Base-by-base conservation (phyloP, 2,888 invertebrate species). In the Linnaemya vulpina region DNA sequence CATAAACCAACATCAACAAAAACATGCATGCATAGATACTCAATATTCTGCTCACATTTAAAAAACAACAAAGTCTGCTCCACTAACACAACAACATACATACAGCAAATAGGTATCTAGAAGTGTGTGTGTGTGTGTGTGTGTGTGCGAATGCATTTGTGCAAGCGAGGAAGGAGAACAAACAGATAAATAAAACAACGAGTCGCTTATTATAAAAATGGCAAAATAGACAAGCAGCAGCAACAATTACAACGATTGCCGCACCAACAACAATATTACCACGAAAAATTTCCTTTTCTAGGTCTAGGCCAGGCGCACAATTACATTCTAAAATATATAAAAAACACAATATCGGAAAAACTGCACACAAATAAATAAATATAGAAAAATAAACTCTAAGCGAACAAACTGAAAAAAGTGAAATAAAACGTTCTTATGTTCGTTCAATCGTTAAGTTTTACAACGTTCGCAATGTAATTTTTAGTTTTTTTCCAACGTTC, bases 301-400 rank as follows among this genome's bases (percentile, higher is more conserved):
- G 91, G 91, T 92, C 91, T 91, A 92, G 91, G 91, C 91, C 91
- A 91, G 89, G 89, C 89, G 88, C 89, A 90, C 90, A 91, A 90
- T 91, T 90, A 90, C 90, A 90, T 90, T 90, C 90, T 90, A 90
- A 90, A 83, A 86, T 79, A 80, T 79, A 80, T 55, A 68, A 71
- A 70, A 55, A 63, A 25, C 15, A 75, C 30, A 43, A 75, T 67
- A 49, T 17, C n/a, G 15, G 55, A 71, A 67, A 83, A 58, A 79
- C 40, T 74, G 58, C 30, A 76, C 62, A 70, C 67, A 70, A 30
- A 30, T 68, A 84, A 63, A 80, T 65, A 62, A 55, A 80, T 58
- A 63, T 38, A 82, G 43, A 77, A 77, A 82, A 77, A 82, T 71
- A 70, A 78, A 78, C 71, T 74, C 62, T 75, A 81, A 75, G 75